Base-by-base conservation (phyloP, 1,140 invertebrate species). In the Lerema accius region DNA sequence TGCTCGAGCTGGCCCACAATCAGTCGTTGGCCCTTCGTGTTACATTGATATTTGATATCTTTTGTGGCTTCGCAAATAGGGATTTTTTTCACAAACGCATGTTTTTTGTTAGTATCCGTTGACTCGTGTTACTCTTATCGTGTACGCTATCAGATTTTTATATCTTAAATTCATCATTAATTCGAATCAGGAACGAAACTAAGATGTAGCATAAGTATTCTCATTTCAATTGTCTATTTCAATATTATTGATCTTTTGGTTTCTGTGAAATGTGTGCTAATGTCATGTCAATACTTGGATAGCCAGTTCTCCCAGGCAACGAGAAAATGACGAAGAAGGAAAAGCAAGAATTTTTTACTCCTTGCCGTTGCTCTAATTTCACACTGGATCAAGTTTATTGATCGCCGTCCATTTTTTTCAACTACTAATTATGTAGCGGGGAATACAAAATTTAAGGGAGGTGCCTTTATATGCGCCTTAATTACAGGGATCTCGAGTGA, bases 21-120 rank as follows among this genome's bases (percentile, higher is more conserved):
- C 78, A 76, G 76, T 70, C 76, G 55, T 64, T 77, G 71, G 62
- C 70, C 71, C 71, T 73, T 53, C 39, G 55, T 26, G 39, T 42
- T 1, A 49, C 46, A 55, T 42, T 55, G 39, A 43, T 55, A 55
- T 39, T 23, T 28, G 50, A 42, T 53, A 53, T 53, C n/a, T 55
- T 40, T 55, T 55, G 17, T 55, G 50, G 50, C 37, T 55, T 55
- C 17, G 50, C 19, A 55, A 55, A 55, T 15, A 42, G 11, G 37
- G 50, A 37, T n/a, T n/a, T 14, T 42, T 42, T 42, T 55, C 17
- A 37, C 50, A 56, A 15, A 28, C 3, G 19, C 42, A 39, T 51
- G 10, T 28, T 28, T 9, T 4, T 4, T 32, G 28, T 9, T 9
- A 32, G 28, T 15, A 32, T 51, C 15, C 32, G 15, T 17, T 51